These are phyloP conservation scores for Isoperla grammatica DNA, from an alignment of 2,888 invertebrate species.

Conservation along the genomic window DNA sequence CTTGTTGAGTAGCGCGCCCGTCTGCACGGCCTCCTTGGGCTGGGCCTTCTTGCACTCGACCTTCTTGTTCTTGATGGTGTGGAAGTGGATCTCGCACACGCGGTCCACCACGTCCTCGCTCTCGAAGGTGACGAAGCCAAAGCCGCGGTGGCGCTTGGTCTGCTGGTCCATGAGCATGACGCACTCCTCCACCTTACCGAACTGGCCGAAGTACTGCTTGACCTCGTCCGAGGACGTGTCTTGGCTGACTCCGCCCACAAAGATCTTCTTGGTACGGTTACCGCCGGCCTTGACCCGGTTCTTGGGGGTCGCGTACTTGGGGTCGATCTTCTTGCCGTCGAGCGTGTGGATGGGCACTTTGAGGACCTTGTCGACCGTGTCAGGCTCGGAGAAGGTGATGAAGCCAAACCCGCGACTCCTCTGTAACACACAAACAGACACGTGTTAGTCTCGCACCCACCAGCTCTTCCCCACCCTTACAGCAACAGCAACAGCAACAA, in stretches of 20 bases:
- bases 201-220: constrained; percentile 83
- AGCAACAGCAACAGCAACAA: neutral
- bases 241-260: constrained; percentile 88
- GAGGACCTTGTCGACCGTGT: constrained; percentile 85
- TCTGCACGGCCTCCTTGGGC: constrained; percentile 81
- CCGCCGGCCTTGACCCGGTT: constrained; percentile 79
- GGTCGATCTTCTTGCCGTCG: constrained; percentile 91
- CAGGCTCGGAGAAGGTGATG: constrained; percentile 88
- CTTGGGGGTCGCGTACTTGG: constrained; percentile 89
- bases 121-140: constrained; percentile 88
- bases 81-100: constrained; percentile 90
- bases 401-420: constrained; percentile 92
- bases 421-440: constrained; percentile 51
- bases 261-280: constrained; percentile 87
- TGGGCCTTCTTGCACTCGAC: constrained; percentile 88
- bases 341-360: constrained; percentile 78
- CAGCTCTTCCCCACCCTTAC: neutral
- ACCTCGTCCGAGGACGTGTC: constrained; percentile 89
- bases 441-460: neutral
- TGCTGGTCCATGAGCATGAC: constrained; percentile 94
- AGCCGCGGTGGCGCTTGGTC: constrained; percentile 84
- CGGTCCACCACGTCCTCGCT: constrained; percentile 87
- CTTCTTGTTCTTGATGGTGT: constrained; percentile 88
- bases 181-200: constrained; percentile 85
- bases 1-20: constrained; percentile 62